Evolutionary conservation across 2,113 vertebrate genomes (phyloP), one percentile per base, ranked within the genome.

Genomic region (Motacilla alba): DNA sequence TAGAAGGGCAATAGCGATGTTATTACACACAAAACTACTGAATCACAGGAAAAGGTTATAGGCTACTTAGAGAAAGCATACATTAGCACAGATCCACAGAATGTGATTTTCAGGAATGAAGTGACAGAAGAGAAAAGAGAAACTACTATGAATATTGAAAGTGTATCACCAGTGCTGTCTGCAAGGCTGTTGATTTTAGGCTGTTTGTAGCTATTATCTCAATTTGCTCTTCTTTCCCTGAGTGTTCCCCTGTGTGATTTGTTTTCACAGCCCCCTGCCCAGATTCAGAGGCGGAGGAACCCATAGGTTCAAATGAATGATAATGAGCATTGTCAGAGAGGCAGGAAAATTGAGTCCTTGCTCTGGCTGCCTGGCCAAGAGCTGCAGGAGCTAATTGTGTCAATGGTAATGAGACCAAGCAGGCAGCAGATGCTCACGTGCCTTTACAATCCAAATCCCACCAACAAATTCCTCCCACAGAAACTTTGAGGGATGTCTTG

Each of bases 381-480:
- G 96, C 97, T 96, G 81, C 97, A 96, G 96, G 98, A 98, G 98
- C 98, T 98, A 98, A 99, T 99, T 98, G 98, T 98, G 98, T 98
- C 97, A 98, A 98, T 98, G 98, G 92, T 98, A 99, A 99, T 99
- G 98, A 98, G 98, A 96, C 98, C 93, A 97, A 98, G 97, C 97
- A 98, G 97, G 98, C 97, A 97, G 98, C 99, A 99, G 99, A 99
- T 99, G 98, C 98, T 99, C 98, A 97, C 98, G 98, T 99, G 99
- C 99, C 99, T 99, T 99, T 98, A 99, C 99, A 99, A 99, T 98
- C 97, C 97, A 95, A 97, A 97, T 97, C 97, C 95, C 95, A 95
- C 97, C 96, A 95, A 97, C 98, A 98, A 97, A 97, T 98, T 98
- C 98, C 97, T 98, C 96, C 96, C 97, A 97, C 97, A 94, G 95